Conservation (phyloP, 2,113 vertebrate genomes). For the Pogona vitticeps region DNA sequence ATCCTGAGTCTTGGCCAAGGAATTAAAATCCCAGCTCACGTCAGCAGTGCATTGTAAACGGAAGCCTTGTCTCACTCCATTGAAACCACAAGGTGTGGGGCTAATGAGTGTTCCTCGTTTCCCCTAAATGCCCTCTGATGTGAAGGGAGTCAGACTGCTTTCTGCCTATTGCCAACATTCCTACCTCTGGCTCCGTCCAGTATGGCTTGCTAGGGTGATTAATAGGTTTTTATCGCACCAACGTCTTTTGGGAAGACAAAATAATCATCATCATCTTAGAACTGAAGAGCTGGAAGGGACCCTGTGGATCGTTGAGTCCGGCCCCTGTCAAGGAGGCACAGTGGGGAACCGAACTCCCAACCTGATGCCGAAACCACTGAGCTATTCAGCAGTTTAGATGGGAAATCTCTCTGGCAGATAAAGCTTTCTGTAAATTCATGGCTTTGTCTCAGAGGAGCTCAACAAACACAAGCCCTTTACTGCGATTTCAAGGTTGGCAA, state of each 20-base stretch:
- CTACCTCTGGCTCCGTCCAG: not conserved
- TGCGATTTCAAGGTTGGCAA: not conserved
- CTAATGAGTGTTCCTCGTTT: slow-evolving; percentile 18
- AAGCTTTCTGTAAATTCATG: not conserved
- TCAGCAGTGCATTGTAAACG: slow-evolving; percentile 28
- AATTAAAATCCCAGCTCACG: slow-evolving; percentile 35
- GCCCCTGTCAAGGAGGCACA: no score
- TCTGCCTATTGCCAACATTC: not conserved
- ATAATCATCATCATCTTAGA: no score
- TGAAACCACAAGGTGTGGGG: slow-evolving; percentile 24
- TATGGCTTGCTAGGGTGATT: not conserved
- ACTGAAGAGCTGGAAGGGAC: no score
- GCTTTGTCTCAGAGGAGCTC: not conserved
- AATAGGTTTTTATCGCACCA: not conserved
- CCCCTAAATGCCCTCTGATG: not conserved
- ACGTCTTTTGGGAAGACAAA: not conserved
- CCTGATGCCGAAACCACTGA: no score
- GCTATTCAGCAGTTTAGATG: not conserved
- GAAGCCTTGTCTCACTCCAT: slow-evolving; percentile 26
- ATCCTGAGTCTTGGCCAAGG: slow-evolving; percentile 26
- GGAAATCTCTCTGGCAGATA: not conserved
- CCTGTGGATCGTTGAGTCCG: no score
- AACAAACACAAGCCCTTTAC: not conserved
- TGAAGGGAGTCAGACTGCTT: not conserved
- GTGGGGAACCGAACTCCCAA: no score